Evolutionary conservation across 1,140 invertebrate species (phyloP).

Genomic region (Lamellibrachia luymesi): DNA sequence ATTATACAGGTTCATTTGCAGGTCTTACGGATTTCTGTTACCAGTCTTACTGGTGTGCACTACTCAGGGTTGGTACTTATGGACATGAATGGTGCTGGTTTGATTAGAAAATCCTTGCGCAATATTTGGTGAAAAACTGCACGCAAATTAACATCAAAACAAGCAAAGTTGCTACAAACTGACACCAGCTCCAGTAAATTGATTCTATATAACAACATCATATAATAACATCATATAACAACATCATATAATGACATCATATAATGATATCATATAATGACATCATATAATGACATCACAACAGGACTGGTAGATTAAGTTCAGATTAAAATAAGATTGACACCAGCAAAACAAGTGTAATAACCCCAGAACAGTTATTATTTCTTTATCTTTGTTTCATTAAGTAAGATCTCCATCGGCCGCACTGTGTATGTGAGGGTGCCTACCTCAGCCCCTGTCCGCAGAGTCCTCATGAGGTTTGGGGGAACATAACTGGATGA

Average conservation of each 20-base stretch:
- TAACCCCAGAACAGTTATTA: not conserved
- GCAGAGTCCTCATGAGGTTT: constrained; percentile 38
- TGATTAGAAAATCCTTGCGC: not conserved
- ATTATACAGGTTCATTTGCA: too few species aligned
- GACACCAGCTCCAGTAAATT: too few species aligned
- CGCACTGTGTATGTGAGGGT: not conserved
- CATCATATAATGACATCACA: too few species aligned
- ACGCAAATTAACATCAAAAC: not conserved
- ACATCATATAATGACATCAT: too few species aligned
- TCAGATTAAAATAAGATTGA: not conserved
- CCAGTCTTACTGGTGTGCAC: too few species aligned
- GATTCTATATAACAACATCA: too few species aligned
- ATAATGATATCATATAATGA: too few species aligned
- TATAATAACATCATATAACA: too few species aligned
- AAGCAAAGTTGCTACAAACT: not conserved
- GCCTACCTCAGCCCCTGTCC: constrained; percentile 51
- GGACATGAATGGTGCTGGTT: not conserved
- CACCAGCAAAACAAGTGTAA: not conserved
- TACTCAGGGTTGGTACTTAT: too few species aligned
- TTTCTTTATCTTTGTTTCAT: not conserved
- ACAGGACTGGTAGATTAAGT: too few species aligned
- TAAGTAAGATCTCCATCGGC: not conserved
- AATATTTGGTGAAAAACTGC: not conserved
- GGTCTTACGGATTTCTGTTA: too few species aligned
- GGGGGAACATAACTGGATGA: constrained; percentile 46